A percentile compares a stretch with the other conserved stretches of the same genome.
Conservation (phyloP, 2,797 vertebrate species). For the Aldrovandia affinis region DNA sequence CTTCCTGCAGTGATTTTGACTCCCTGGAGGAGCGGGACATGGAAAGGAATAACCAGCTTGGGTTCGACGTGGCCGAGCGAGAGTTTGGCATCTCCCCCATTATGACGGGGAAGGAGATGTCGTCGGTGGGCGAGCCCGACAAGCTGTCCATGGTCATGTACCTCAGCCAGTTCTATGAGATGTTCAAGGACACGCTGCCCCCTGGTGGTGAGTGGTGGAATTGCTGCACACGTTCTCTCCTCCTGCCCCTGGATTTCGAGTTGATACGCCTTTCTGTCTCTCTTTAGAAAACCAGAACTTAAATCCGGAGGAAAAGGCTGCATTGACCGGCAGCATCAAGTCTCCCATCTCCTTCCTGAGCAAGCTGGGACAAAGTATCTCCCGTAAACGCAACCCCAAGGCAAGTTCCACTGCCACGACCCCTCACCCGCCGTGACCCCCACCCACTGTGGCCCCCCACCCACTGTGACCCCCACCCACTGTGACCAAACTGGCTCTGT, state of each 20-base stretch:
- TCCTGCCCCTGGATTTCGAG: neutral
- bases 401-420: slow-evolving; percentile 57
- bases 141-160: slow-evolving; percentile 99
- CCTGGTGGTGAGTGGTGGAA: slow-evolving; percentile 81
- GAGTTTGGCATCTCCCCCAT: slow-evolving; percentile 97
- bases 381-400: slow-evolving; percentile 94
- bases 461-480: too few species aligned
- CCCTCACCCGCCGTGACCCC: neutral
- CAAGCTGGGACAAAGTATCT: slow-evolving; percentile 94
- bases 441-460: too few species aligned
- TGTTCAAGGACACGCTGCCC: slow-evolving; percentile 95
- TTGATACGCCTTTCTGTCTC: slow-evolving; percentile 10
- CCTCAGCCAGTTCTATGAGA: slow-evolving; percentile 99
- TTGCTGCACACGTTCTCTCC: neutral
- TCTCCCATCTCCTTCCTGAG: slow-evolving; percentile 97
- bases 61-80: slow-evolving; percentile 91
- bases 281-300: slow-evolving; percentile 83
- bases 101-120: slow-evolving; percentile 99
- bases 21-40: slow-evolving; percentile 88
- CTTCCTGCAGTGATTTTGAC: slow-evolving; percentile 85
- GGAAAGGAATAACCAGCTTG: slow-evolving; percentile 93
- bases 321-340: slow-evolving; percentile 87
- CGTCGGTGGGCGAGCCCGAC: slow-evolving; percentile 92
- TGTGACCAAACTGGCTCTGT: too few species aligned
- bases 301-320: slow-evolving; percentile 90